Percentiles rank a stretch among this genome's conserved stretches.
phyloP scores from a whole-genome alignment of 1,140 invertebrate species.

The Sesamia nonagrioides region DNA sequence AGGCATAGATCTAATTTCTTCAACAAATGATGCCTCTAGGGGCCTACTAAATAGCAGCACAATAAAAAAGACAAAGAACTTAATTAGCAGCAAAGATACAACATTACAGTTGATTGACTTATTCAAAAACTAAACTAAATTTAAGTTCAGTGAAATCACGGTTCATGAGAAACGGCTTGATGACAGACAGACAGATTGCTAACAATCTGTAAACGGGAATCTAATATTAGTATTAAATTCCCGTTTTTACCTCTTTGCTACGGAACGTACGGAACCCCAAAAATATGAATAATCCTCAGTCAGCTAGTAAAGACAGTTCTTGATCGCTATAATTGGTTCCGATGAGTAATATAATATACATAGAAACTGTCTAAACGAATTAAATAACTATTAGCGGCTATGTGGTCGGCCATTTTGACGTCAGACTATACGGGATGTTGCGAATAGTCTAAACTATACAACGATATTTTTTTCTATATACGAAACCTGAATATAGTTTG shows the following conservation, averaged over 20 bases:
- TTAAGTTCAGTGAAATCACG: too few species aligned
- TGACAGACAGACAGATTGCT: too few species aligned
- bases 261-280: neutral
- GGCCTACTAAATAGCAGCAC: neutral
- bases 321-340: neutral
- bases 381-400: slow-evolving; percentile 7
- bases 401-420: slow-evolving; percentile 14
- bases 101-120: too few species aligned
- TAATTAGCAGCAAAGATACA: too few species aligned
- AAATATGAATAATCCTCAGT: neutral
- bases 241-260: too few species aligned
- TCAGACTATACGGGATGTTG: slow-evolving; percentile 8
- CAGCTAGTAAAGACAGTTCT: neutral
- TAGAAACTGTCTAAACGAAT: slow-evolving; percentile 29
- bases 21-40: neutral
- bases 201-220: too few species aligned
- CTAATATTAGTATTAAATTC: too few species aligned
- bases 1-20: neutral
- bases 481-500: too few species aligned
- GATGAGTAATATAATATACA: slow-evolving; percentile 3
- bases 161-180: too few species aligned
- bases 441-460: neutral
- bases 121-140: too few species aligned
- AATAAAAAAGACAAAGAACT: neutral
- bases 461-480: too few species aligned